Percentiles rank a stretch among this genome's conserved stretches.
Conservation (phyloP, 2,113 vertebrate species). For the Carassius auratus region DNA sequence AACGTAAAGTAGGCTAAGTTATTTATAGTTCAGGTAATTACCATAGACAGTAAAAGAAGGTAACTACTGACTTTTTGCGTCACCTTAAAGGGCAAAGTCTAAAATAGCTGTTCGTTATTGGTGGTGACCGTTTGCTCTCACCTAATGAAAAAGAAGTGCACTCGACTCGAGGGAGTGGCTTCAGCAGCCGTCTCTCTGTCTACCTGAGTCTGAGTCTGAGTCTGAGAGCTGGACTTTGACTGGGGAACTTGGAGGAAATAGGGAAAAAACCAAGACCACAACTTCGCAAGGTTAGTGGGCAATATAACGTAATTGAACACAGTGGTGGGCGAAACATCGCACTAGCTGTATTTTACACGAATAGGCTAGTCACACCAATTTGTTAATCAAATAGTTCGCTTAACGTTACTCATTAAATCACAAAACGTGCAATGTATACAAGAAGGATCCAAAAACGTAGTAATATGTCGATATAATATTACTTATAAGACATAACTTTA, state of each 20-base stretch:
- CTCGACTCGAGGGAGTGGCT: constrained; percentile 18
- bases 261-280: not conserved
- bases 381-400: too few species aligned
- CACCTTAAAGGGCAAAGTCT: not conserved
- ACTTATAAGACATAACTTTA: not conserved
- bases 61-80: not conserved
- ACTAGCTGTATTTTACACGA: not conserved
- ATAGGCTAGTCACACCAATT: not conserved
- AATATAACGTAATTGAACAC: not conserved
- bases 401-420: too few species aligned
- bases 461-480: too few species aligned
- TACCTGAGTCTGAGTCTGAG: constrained; percentile 48
- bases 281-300: constrained; percentile 38
- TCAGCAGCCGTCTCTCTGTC: not conserved
- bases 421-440: too few species aligned
- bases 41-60: too few species aligned
- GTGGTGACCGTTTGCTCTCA: not conserved
- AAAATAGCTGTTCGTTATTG: not conserved
- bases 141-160: constrained; percentile 3
- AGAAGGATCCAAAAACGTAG: too few species aligned
- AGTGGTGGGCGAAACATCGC: not conserved
- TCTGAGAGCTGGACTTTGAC: constrained; percentile 5
- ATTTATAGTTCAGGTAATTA: not conserved
- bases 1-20: not conserved
- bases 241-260: not conserved